Evolutionary conservation across 2,797 vertebrate genomes (phyloP), one percentile per base, ranked within the genome.

Genomic region (Sciurus vulgaris): DNA sequence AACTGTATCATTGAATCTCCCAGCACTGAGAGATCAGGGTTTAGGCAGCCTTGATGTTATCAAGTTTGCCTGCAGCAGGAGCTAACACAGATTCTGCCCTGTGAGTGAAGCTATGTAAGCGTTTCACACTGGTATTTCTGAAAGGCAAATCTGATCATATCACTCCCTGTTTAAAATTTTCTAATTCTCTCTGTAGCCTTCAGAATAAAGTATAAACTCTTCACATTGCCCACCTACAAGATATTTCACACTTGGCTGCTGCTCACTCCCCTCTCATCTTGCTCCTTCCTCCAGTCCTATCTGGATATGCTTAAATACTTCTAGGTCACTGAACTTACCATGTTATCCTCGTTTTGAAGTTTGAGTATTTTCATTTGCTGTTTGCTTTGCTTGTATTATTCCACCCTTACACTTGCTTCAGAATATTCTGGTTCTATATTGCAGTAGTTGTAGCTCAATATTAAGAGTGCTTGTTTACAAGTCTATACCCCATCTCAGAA

Each of bases 71-170:
- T 30, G 76, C 30, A 89, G 73, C 61, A 20, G 30, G 13, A 78
- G 11, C 38, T 87, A 35, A 67, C 12, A 2, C 11, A 74, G 56
- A 85, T 1, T 54, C 7, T 92, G 61, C 26, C 41, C 73, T 82
- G 77, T 49, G 76, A 93, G 44, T 18, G 13, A 18, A 20, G 73
- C 38, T 88, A 61, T 78, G 4, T 26, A 38, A 78, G 51, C 89
- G 41, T 85, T 93, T 95, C 93, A 92, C 63, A 65, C 24, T 88
- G 88, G 77, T 93, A 76, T 90, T 96, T 96, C 65, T 84, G 63
- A 95, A 96, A 96, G 76, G 54, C 67, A 96, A 96, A 93, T 94
- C 44, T 49, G 87, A 93, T 95, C n/a, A 7, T 76, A 95, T 88
- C 65, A 38, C 5, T 54, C n/a, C 24, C 38, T 87, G 44, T n/a